A percentile compares a stretch with the other conserved stretches of the same genome.
phyloP scores from a whole-genome alignment of 2,888 invertebrate species.

The Scaptomyza parva region DNA sequence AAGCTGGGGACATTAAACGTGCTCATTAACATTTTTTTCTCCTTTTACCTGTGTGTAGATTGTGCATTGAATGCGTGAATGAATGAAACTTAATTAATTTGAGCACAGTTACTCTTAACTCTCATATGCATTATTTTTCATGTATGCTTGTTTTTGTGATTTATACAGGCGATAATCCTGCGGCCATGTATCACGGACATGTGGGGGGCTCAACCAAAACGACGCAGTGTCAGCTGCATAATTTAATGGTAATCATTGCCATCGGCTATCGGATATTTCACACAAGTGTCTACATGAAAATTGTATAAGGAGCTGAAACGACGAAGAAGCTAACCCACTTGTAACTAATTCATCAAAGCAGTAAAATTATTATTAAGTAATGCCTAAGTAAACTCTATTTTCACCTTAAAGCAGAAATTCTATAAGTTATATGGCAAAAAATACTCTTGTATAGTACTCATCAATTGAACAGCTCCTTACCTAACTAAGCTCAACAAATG shows the following conservation, averaged over 20 bases:
- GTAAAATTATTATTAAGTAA: constrained; percentile 35
- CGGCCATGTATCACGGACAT: constrained; percentile 89
- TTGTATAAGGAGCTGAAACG: constrained; percentile 69
- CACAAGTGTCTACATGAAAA: constrained; percentile 77
- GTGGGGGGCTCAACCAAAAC: constrained; percentile 85
- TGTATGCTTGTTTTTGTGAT: constrained; percentile 28
- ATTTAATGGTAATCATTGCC: constrained; percentile 79
- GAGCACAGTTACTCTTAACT: constrained; percentile 62
- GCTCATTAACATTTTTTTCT: constrained; percentile 72
- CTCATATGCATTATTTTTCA: constrained; percentile 28
- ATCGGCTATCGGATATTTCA: constrained; percentile 83
- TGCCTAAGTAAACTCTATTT: constrained; percentile 29
- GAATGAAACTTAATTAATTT: constrained; percentile 67
- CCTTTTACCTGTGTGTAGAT: constrained; percentile 15
- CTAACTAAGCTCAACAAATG: constrained; percentile 20
- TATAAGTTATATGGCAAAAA: constrained; percentile 9
- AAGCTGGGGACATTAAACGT: constrained; percentile 55
- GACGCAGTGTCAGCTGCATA: constrained; percentile 83
- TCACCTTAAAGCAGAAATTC: constrained; percentile 13
- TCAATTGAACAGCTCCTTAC: constrained; percentile 31
- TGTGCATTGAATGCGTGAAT: constrained; percentile 13
- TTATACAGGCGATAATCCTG: constrained; percentile 91
- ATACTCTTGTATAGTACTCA: constrained; percentile 8
- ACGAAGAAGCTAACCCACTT: constrained; percentile 33
- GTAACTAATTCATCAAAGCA: constrained; percentile 54